Percentiles rank a stretch among this genome's conserved stretches.
Conservation (phyloP, 2,113 vertebrate species). For the Amphiprion percula region DNA sequence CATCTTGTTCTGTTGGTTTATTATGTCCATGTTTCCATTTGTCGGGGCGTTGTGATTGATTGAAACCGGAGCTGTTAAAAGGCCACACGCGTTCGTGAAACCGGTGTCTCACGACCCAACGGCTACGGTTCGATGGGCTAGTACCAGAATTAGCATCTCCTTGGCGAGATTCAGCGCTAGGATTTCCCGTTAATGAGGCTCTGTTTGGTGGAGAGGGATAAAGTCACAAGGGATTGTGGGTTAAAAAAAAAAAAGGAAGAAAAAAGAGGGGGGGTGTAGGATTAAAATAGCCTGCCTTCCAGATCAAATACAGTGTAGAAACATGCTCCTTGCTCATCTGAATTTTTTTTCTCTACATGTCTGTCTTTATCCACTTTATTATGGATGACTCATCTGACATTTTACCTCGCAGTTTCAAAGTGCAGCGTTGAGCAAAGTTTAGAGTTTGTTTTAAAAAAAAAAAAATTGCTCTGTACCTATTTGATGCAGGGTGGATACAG, state of each 20-base stretch:
- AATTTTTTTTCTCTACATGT: constrained; percentile 15
- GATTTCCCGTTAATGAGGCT: constrained; percentile 82
- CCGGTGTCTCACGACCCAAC: constrained; percentile 53
- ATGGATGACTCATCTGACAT: constrained; percentile 50
- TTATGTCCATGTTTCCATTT: constrained; percentile 73
- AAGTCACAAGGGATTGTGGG: constrained; percentile 67
- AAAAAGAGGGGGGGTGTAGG: neutral
- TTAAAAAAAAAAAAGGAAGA: constrained; percentile 22
- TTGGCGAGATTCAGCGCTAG: constrained; percentile 66
- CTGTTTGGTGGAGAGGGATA: constrained; percentile 64
- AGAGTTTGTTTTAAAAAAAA: constrained; percentile 37
- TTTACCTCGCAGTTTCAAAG: constrained; percentile 41
- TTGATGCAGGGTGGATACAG: constrained; percentile 25
- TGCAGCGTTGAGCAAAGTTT: constrained; percentile 43
- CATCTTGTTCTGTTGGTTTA: constrained; percentile 73
- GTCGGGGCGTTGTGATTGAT: constrained; percentile 66
- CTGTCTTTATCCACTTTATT: constrained; percentile 49
- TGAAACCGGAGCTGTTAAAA: constrained; percentile 80
- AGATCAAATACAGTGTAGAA: constrained; percentile 51
- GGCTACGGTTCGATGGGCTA: constrained; percentile 71
- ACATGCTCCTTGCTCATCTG: constrained; percentile 19
- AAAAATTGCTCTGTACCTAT: constrained; percentile 15
- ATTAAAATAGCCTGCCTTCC: constrained; percentile 52
- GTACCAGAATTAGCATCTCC: constrained; percentile 80
- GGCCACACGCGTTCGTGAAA: constrained; percentile 53